A percentile compares a stretch with the other conserved stretches of the same genome.
Conservation (phyloP, 2,113 vertebrate species). For the Hippocampus comes region DNA sequence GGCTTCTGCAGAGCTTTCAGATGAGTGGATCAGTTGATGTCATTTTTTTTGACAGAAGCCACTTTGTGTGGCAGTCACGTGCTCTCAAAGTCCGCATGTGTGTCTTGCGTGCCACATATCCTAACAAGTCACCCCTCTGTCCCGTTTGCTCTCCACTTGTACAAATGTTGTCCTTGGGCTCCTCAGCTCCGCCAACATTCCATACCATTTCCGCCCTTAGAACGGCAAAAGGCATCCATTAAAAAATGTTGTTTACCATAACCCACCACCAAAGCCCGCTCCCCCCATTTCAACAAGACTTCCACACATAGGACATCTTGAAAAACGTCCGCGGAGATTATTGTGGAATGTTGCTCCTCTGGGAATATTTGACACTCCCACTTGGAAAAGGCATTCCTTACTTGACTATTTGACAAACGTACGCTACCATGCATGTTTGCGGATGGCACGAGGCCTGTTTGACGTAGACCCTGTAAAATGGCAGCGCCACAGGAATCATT, state of each 20-base stretch:
- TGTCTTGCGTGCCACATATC: not conserved
- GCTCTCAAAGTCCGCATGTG: not conserved
- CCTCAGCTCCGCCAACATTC: constrained; percentile 17
- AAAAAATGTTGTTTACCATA: not conserved
- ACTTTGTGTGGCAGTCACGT: not conserved
- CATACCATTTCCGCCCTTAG: constrained; percentile 22
- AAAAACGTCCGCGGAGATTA: not conserved
- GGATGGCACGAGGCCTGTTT: not conserved
- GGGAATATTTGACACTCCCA: not conserved
- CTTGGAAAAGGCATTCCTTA: not conserved
- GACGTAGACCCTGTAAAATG: too few species aligned
- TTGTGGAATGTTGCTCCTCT: not conserved
- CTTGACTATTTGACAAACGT: not conserved
- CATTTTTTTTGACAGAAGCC: not conserved
- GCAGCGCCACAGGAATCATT: too few species aligned
- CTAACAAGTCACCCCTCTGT: not conserved
- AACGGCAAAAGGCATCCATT: not conserved
- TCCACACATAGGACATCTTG: not conserved
- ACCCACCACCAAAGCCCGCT: too few species aligned
- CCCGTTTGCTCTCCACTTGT: constrained; percentile 33
- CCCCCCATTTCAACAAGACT: not conserved
- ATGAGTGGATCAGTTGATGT: too few species aligned
- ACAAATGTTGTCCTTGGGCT: constrained; percentile 60
- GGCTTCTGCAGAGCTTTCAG: too few species aligned
- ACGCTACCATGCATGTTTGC: not conserved